phyloP scores from a whole-genome alignment of 2,113 vertebrate genomes.

The Mobula birostris region DNA sequence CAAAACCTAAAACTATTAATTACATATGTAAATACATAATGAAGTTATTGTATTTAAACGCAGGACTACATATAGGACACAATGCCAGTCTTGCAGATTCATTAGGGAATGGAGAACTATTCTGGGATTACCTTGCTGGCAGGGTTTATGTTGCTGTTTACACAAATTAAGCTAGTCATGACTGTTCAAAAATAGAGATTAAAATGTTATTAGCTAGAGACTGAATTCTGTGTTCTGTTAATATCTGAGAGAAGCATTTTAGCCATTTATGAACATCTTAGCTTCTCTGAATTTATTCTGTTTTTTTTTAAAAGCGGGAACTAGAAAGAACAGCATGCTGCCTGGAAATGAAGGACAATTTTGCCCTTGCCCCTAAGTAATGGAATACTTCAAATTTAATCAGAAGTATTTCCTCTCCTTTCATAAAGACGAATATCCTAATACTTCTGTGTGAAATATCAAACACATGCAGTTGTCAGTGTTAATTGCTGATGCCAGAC shows the following conservation, averaged over 20 bases:
- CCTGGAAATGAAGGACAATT: not conserved
- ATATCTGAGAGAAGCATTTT: not conserved
- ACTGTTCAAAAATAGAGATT: slow-evolving; percentile 35
- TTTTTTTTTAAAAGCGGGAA: not conserved
- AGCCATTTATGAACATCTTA: not conserved
- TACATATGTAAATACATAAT: slow-evolving; percentile 23
- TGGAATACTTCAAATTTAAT: not conserved
- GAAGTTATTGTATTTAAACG: slow-evolving; percentile 32
- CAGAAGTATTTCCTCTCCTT: not conserved
- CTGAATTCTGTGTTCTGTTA: not conserved
- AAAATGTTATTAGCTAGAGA: slow-evolving; percentile 34
- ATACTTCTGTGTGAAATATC: slow-evolving; percentile 20
- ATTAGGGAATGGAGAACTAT: slow-evolving; percentile 5
- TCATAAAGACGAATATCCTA: not conserved
- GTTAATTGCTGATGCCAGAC: not conserved
- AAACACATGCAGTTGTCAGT: not conserved
- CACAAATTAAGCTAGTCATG: slow-evolving; percentile 30
- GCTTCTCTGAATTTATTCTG: not conserved
- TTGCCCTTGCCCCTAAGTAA: not conserved
- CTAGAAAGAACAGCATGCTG: not conserved
- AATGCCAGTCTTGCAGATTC: slow-evolving; percentile 3
- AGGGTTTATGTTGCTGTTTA: slow-evolving; percentile 31
- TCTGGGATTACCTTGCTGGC: slow-evolving; percentile 37
- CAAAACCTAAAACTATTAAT: slow-evolving; percentile 12
- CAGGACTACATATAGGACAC: not conserved